Percentiles rank a stretch among this genome's conserved stretches.
Evolutionary conservation across 2,113 vertebrate species (phyloP).

Genomic region (Gobiocypris rarus): DNA sequence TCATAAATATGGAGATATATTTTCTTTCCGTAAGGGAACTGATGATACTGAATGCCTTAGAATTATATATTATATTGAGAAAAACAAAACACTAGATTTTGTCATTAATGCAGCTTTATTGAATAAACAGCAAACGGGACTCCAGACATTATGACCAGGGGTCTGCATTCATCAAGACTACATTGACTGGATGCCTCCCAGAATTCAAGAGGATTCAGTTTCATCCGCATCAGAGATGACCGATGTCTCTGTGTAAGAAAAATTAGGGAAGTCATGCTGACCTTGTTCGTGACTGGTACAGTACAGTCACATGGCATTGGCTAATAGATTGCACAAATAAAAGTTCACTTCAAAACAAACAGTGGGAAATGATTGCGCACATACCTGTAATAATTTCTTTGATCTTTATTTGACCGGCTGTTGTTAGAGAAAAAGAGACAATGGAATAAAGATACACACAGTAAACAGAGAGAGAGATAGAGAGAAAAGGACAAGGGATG

Average conservation of each 20-base stretch:
- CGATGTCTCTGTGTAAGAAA: constrained; percentile 58
- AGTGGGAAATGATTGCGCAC: neutral
- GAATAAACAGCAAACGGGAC: neutral
- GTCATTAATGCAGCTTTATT: constrained; percentile 52
- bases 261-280: constrained; percentile 7
- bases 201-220: constrained; percentile 48
- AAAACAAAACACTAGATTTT: neutral
- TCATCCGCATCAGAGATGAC: constrained; percentile 59
- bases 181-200: neutral
- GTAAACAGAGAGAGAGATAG: neutral
- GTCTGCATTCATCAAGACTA: constrained; percentile 12
- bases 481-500: neutral
- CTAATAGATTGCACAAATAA: neutral
- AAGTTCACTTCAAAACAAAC: neutral
- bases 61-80: neutral
- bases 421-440: neutral
- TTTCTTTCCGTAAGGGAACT: too few species aligned
- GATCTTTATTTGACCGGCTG: constrained; percentile 54
- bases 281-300: neutral
- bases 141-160: neutral
- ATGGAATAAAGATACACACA: neutral
- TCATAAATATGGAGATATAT: too few species aligned
- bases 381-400: constrained; percentile 62
- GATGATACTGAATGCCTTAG: neutral
- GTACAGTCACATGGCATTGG: neutral